Base-by-base conservation (phyloP, 1,140 invertebrate species). In the Batillaria attramentaria region DNA sequence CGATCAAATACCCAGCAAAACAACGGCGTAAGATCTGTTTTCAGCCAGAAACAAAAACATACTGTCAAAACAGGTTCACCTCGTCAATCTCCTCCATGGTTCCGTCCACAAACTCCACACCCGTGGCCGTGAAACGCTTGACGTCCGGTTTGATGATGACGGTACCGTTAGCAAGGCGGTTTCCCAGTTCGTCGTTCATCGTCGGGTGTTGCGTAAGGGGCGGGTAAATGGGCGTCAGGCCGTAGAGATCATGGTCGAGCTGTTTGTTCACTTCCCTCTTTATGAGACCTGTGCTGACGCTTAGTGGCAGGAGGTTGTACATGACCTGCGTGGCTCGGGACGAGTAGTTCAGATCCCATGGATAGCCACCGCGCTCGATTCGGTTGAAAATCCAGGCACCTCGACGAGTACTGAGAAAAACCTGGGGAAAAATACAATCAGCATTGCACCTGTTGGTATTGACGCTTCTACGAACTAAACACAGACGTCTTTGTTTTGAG, bases 101-200 rank as follows among this genome's bases (percentile, higher is more conserved):
- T 20, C 89, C 91, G 72, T 92, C 91, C 31, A 84, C 84, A 81
- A 92, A 92, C 72, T 87, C 79, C 1, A 92, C 86, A 13, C 89
- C 89, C 18, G 78, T 86, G 62, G 87, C 84, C 0, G 86, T 89
- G 78, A 92, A 87, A 50, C 80, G 33, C 20, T 76, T 77, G 28
- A 91, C 81, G 81, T 91, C 87, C 35, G 90, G 84, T 78, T 90
- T 91, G 18, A 91, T 84, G 8, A 85, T 86, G 41, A 93, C 88
- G 16, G 88, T 83, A 1, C 93, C 93, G 70, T 85, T 87, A 33
- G 90, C 82, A 33, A 93, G 88, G 24, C 92, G 83, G 85, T 93
- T 93, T 1, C 92, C 89, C n/a, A 93, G 81, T 18, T 92, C 91
- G 80, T 93, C 92, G 79, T 93, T 93, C 1, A 93, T 88, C 35